Percentiles rank a stretch among this genome's conserved stretches.
phyloP scores from a whole-genome alignment of 2,888 invertebrate genomes.

The Lithosia quadra region DNA sequence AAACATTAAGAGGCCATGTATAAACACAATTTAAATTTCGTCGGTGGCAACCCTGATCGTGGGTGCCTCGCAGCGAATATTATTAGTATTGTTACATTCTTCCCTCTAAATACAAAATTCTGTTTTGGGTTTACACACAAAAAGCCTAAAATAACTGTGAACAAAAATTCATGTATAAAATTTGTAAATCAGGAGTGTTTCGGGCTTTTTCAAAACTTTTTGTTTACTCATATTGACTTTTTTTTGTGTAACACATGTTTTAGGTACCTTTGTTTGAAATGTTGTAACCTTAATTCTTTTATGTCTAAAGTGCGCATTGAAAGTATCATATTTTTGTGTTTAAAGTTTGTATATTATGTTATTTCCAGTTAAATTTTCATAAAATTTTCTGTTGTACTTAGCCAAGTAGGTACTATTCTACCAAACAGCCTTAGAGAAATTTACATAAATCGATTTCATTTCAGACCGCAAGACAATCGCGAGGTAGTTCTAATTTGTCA shows the following conservation, averaged over 20 bases:
- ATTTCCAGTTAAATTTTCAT: background rate
- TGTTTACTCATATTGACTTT: conserved; percentile 26
- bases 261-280: conserved; percentile 23
- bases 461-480: background rate
- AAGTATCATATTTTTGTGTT: background rate
- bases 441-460: background rate
- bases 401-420: no score
- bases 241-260: conserved; percentile 15
- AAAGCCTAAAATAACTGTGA: conserved; percentile 31
- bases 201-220: conserved; percentile 19
- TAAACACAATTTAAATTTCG: background rate
- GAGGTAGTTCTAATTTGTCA: background rate
- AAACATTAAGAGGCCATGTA: background rate
- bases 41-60: conserved; percentile 30
- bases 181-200: conserved; percentile 26
- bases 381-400: background rate
- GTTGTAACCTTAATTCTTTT: conserved; percentile 12
- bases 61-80: conserved; percentile 24
- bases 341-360: background rate
- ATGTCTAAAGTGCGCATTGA: background rate
- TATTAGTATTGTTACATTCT: conserved; percentile 41
- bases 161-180: conserved; percentile 24
- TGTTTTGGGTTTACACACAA: conserved; percentile 24
- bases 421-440: no score
- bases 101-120: conserved; percentile 35